Evolutionary conservation across 2,888 invertebrate genomes (phyloP).

Genomic region (Ectemnius cavifrons): DNA sequence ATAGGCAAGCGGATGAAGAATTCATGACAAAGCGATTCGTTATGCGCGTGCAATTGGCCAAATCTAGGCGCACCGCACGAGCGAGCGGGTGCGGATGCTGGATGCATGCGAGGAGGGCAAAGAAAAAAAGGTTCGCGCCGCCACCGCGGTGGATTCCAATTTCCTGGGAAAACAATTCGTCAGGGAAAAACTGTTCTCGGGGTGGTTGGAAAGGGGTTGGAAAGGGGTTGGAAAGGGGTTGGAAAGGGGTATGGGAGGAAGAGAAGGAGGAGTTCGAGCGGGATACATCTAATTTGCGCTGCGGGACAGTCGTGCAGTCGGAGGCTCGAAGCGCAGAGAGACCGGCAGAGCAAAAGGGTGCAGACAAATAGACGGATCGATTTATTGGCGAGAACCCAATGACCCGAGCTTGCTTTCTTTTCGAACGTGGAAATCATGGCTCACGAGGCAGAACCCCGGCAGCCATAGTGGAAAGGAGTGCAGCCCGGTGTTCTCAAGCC

Average conservation of each 20-base stretch:
- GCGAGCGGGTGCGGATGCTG: too few species aligned
- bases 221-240: too few species aligned
- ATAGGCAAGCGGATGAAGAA: too few species aligned
- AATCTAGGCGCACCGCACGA: neutral
- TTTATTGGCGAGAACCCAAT: slow-evolving; percentile 36
- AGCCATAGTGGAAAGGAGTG: slow-evolving; percentile 32
- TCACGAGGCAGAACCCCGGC: slow-evolving; percentile 6
- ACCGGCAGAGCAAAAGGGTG: slow-evolving; percentile 16
- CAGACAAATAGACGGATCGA: slow-evolving; percentile 46
- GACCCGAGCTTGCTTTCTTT: slow-evolving; percentile 28
- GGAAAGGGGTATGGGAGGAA: too few species aligned
- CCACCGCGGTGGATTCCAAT: slow-evolving; percentile 15
- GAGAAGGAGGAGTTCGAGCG: neutral
- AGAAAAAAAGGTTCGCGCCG: neutral
- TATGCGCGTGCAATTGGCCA: slow-evolving; percentile 3
- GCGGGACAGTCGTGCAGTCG: slow-evolving; percentile 10
- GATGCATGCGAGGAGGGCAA: neutral
- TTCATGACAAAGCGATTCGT: slow-evolving; percentile 2
- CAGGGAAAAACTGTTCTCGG: slow-evolving; percentile 2
- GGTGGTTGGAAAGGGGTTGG: too few species aligned
- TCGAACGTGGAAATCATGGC: slow-evolving; percentile 15
- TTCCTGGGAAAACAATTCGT: slow-evolving; percentile 19
- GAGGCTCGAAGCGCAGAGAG: neutral
- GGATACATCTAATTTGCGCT: slow-evolving; percentile 27
- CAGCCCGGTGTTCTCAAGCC: slow-evolving; percentile 22